These are phyloP conservation scores for Eueides isabella DNA, from an alignment of 1,140 invertebrate species.

Conservation along the genomic window DNA sequence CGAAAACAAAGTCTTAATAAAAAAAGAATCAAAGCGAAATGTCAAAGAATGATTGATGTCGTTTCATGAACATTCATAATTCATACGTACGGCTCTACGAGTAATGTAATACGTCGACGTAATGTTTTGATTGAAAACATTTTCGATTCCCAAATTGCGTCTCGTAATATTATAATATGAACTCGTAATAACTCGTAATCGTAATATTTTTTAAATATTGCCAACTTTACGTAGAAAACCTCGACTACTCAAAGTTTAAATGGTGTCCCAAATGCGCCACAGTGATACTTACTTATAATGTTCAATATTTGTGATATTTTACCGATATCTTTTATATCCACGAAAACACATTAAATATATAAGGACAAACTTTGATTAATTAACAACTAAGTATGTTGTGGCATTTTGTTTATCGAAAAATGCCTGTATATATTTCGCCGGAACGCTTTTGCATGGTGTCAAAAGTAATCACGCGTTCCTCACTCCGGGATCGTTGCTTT, in stretches of 20 bases:
- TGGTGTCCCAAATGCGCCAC: not conserved
- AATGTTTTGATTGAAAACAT: constrained; percentile 11
- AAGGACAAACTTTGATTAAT: not conserved
- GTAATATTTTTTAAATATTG: not conserved
- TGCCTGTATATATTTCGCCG: not conserved
- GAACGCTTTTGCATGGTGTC: constrained; percentile 6
- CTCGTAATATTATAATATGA: not conserved
- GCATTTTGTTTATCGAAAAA: not conserved
- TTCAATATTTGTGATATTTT: too few relatives aligned
- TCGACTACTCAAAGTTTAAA: not conserved
- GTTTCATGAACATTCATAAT: constrained; percentile 8
- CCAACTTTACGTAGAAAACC: not conserved
- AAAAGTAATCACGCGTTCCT: constrained; percentile 10
- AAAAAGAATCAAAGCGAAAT: constrained; percentile 15
- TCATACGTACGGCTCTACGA: not conserved
- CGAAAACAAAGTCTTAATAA: constrained; percentile 1
- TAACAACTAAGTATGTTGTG: not conserved
- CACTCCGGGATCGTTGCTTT: not conserved
- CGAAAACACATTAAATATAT: not conserved
- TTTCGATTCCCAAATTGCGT: not conserved
- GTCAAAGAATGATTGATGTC: constrained; percentile 11
- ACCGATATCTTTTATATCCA: too few relatives aligned
- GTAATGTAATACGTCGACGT: not conserved
- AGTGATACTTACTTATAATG: too few relatives aligned
- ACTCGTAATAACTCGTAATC: not conserved